phyloP scores from a whole-genome alignment of 2,888 invertebrate species.

The Marronus borbonicus region DNA sequence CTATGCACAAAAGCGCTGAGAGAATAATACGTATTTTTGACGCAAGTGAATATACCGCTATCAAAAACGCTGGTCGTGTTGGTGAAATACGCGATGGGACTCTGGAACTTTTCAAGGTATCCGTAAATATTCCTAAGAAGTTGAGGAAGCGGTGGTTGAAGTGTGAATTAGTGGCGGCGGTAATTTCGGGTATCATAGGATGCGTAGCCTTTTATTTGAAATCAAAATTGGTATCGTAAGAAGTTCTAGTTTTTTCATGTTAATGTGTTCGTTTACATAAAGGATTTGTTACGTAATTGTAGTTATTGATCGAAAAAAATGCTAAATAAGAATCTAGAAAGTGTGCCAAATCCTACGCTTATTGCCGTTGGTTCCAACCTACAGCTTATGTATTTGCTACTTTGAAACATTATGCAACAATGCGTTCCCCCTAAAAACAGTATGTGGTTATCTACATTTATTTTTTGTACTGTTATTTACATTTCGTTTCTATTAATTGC shows the following conservation, averaged over 20 bases:
- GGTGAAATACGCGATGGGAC: not conserved
- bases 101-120: not conserved
- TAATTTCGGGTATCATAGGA: not conserved
- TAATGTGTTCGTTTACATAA: not conserved
- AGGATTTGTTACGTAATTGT: not conserved
- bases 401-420: no score
- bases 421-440: no score
- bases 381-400: not conserved
- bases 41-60: not conserved
- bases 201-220: not conserved
- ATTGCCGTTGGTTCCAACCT: not conserved
- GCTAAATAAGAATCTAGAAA: conserved; percentile 5
- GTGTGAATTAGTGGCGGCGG: not conserved
- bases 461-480: no score
- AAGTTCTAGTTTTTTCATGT: not conserved
- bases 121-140: not conserved
- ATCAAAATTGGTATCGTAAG: not conserved
- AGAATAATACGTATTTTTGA: conserved; percentile 6
- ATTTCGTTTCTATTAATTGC: no score
- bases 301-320: not conserved
- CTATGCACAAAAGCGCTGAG: not conserved
- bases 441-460: no score
- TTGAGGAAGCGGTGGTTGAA: not conserved
- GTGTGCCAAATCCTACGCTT: conserved; percentile 17
- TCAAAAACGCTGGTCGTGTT: not conserved